These are phyloP conservation scores for Ptychodera flava DNA, from an alignment of 35 echinoderm and acorn worm genomes.

Conservation along the genomic window DNA sequence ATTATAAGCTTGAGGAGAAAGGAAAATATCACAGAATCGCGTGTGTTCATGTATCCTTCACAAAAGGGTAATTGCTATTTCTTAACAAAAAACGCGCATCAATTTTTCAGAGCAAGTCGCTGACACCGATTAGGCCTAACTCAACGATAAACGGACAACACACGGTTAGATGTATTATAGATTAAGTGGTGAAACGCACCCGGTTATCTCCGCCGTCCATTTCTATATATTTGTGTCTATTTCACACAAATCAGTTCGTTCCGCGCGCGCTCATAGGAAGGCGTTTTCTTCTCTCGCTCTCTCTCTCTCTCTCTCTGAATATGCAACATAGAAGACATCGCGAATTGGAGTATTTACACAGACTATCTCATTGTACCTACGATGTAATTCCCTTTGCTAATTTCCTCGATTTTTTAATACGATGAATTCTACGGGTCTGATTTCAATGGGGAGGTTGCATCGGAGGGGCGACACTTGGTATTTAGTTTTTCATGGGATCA, in stretches of 20 bases:
- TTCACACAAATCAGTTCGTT: no score
- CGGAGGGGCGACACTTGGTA: neutral
- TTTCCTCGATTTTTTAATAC: neutral
- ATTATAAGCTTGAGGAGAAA: no score
- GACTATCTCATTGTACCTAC: no score
- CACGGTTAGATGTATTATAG: neutral
- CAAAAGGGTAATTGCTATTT: neutral
- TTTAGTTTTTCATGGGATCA: neutral
- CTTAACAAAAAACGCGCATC: neutral
- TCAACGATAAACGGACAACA: neutral
- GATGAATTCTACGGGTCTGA: neutral
- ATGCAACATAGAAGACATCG: no score
- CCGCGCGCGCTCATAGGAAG: no score
- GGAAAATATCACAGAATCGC: no score
- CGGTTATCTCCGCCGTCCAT: neutral
- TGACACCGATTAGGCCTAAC: neutral
- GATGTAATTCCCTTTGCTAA: neutral
- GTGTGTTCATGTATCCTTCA: no score
- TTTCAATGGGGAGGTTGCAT: neutral
- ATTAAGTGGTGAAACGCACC: neutral
- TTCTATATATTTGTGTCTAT: neutral
- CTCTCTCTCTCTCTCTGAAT: no score
- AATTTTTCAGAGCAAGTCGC: neutral
- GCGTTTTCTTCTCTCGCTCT: no score
- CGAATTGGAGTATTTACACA: no score